These are phyloP conservation scores for Avahi laniger DNA, from an alignment of 2,797 vertebrate genomes.

Conservation along the genomic window DNA sequence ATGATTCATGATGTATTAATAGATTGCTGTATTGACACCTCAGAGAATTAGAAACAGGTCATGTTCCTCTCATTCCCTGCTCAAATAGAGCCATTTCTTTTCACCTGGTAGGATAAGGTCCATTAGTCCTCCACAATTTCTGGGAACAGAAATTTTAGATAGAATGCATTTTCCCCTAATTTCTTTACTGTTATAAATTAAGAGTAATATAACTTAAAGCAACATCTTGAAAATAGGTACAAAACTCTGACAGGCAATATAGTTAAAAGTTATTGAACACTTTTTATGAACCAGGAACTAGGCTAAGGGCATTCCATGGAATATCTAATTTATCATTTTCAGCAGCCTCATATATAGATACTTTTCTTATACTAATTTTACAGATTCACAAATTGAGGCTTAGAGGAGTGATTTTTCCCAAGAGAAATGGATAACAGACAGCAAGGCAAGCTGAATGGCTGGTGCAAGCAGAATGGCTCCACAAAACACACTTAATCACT, in stretches of 20 bases:
- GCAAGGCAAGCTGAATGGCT: no score
- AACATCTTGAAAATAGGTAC: slow-evolving; percentile 11
- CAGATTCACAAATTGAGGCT: not conserved
- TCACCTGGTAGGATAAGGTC: not conserved
- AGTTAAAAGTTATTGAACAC: not conserved
- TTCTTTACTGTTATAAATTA: slow-evolving; percentile 2
- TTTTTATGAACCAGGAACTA: not conserved
- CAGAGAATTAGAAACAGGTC: not conserved
- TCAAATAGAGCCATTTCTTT: not conserved
- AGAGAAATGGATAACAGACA: not conserved
- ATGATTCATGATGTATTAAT: not conserved
- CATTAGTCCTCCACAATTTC: not conserved
- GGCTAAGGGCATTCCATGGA: not conserved
- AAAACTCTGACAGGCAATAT: not conserved
- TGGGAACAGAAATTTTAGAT: not conserved
- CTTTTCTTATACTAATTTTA: not conserved
- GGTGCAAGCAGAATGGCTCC: not conserved
- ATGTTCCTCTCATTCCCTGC: not conserved
- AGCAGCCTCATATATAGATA: not conserved
- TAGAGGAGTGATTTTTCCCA: not conserved
- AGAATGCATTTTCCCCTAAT: not conserved
- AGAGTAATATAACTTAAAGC: not conserved
- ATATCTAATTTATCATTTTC: not conserved
- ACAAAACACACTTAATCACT: not conserved
- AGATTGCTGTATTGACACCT: not conserved